Conservation (phyloP, 1,140 invertebrate genomes). For the Zaprionus ornatus region DNA sequence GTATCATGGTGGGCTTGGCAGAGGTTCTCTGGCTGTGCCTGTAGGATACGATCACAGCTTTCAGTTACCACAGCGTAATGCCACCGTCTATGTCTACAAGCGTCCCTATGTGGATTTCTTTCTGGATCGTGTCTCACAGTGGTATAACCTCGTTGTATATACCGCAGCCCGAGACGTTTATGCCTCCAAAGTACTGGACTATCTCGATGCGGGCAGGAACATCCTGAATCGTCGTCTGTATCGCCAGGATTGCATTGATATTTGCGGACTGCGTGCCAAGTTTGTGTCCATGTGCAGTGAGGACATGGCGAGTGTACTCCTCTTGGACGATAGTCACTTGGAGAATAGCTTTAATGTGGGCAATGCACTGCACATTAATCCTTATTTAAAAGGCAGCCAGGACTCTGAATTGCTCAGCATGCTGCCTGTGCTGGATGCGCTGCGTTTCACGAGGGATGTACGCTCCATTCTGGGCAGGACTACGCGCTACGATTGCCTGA, state of each 20-base stretch:
- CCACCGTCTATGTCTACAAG: slow-evolving; percentile 46
- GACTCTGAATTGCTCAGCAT: slow-evolving; percentile 43
- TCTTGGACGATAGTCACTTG: slow-evolving; percentile 42
- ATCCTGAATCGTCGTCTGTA: slow-evolving; percentile 35
- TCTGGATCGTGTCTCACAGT: slow-evolving; percentile 49
- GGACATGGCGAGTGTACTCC: slow-evolving; percentile 36
- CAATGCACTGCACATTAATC: slow-evolving; percentile 40
- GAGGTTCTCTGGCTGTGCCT: not conserved
- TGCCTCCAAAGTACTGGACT: slow-evolving; percentile 43
- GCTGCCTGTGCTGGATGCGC: slow-evolving; percentile 55
- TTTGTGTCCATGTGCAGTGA: slow-evolving; percentile 12
- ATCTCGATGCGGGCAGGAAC: slow-evolving; percentile 38
- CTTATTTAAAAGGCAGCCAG: slow-evolving; percentile 9
- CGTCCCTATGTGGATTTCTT: slow-evolving; percentile 59
- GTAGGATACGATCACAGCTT: slow-evolving; percentile 31
- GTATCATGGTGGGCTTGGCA: rapidly evolving
- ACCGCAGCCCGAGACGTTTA: slow-evolving; percentile 40
- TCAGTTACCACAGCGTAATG: not conserved
- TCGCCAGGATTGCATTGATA: slow-evolving; percentile 41
- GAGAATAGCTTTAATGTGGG: slow-evolving; percentile 49
- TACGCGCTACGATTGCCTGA: slow-evolving; percentile 6
- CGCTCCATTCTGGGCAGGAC: slow-evolving; percentile 40
- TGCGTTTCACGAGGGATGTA: slow-evolving; percentile 57
- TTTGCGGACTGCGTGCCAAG: slow-evolving; percentile 33
- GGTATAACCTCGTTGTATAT: slow-evolving; percentile 54